Evolutionary conservation across 2,888 invertebrate genomes (phyloP).

Genomic region (Drosophila gaucha): DNA sequence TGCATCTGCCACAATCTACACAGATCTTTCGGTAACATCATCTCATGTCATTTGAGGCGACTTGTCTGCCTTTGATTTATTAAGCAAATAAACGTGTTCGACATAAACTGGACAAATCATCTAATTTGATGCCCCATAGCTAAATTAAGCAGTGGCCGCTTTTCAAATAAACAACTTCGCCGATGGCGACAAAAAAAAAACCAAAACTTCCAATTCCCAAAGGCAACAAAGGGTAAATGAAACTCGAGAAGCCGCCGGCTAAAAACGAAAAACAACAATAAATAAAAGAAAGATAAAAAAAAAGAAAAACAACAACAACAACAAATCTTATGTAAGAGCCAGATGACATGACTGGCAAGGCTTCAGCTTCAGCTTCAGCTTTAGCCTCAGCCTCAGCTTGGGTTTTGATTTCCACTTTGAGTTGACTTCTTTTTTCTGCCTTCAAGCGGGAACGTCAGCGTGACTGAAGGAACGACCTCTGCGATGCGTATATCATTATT

Average conservation of each 20-base stretch:
- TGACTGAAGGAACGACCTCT: conserved; percentile 30
- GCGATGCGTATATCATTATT: conserved; percentile 37
- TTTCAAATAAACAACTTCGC: conserved; percentile 44
- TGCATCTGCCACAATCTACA: neutral
- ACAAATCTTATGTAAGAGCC: conserved; percentile 60
- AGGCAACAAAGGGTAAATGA: conserved; percentile 56
- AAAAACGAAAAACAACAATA: conserved; percentile 12
- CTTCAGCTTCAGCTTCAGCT: conserved; percentile 31
- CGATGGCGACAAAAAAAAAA: conserved; percentile 42
- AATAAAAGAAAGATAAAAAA: conserved; percentile 13
- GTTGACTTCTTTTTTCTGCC: neutral
- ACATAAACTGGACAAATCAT: conserved; percentile 40
- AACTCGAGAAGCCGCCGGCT: conserved; percentile 49
- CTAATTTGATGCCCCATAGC: conserved; percentile 23
- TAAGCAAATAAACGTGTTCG: neutral
- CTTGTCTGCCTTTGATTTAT: neutral
- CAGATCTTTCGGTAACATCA: conserved; percentile 6
- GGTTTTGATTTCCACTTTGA: conserved; percentile 9
- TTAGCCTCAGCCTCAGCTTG: neutral
- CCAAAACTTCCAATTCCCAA: conserved; percentile 53
- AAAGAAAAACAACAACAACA: conserved; percentile 5
- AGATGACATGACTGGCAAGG: conserved; percentile 72
- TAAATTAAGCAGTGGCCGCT: conserved; percentile 48
- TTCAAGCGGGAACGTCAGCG: neutral
- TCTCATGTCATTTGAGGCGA: conserved; percentile 4